Conservation (phyloP, 2,797 vertebrate genomes). For the Momotus momota region DNA sequence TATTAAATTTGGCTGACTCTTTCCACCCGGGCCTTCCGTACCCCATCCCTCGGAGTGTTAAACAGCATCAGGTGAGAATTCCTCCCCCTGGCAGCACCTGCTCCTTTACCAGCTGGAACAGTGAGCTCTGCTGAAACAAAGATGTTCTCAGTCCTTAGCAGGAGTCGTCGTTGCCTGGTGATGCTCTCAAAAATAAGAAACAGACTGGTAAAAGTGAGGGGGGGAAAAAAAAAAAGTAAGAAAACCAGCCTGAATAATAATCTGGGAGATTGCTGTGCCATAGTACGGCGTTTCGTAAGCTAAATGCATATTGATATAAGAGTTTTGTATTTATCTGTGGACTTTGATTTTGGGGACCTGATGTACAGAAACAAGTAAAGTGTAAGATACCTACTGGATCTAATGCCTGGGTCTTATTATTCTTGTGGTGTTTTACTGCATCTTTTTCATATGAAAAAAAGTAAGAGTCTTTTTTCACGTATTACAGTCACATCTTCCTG, state of each 20-base stretch:
- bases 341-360: background rate
- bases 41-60: background rate
- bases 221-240: background rate
- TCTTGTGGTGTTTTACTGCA: background rate
- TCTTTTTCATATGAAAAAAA: background rate
- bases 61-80: background rate
- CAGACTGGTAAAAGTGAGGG: background rate
- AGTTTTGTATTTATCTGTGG: slow-evolving; percentile 18
- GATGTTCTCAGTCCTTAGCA: background rate
- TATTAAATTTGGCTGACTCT: background rate
- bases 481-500: background rate
- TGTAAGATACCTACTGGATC: background rate
- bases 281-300: background rate
- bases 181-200: background rate
- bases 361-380: slow-evolving; percentile 66
- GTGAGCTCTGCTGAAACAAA: background rate
- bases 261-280: background rate
- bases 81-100: background rate
- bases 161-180: background rate
- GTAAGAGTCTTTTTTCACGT: background rate
- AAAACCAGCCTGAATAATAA: background rate
- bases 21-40: background rate
- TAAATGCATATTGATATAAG: background rate
- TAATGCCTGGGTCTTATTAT: background rate
- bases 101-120: background rate